Evolutionary conservation across 2,888 invertebrate species (phyloP).

Genomic region (Microdon myrmicae): DNA sequence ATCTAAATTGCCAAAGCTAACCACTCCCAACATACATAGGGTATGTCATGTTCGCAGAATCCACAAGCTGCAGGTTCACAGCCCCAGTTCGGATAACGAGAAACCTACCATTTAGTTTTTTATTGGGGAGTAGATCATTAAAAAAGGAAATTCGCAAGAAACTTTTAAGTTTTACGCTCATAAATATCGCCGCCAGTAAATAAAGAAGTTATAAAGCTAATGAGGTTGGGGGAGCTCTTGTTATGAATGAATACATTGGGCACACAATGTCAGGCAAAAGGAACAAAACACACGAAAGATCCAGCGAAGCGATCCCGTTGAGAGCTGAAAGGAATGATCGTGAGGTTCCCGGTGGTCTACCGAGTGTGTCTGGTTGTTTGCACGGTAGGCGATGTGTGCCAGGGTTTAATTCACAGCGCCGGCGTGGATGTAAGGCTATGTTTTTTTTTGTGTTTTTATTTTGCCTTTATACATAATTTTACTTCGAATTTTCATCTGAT

Average conservation of each 20-base stretch:
- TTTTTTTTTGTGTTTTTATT: conserved; percentile 7
- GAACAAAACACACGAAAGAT: background rate
- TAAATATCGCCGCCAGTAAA: conserved; percentile 46
- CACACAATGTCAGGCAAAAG: conserved; percentile 44
- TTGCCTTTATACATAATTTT: conserved; percentile 4
- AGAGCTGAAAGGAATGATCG: conserved; percentile 42
- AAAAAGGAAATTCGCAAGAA: conserved; percentile 41
- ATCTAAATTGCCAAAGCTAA: too few species aligned
- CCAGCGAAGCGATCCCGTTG: conserved; percentile 31
- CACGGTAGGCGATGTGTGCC: conserved; percentile 8
- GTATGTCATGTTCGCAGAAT: too few species aligned
- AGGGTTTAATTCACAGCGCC: conserved; percentile 8
- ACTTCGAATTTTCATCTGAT: conserved; percentile 17
- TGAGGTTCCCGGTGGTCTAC: conserved; percentile 49
- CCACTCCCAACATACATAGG: too few species aligned
- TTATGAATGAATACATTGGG: conserved; percentile 52
- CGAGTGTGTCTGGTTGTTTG: conserved; percentile 36
- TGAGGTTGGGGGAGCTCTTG: conserved; percentile 40
- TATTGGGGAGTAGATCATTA: conserved; percentile 35
- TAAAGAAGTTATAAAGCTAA: conserved; percentile 49
- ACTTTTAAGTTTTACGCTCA: conserved; percentile 42
- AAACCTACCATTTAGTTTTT: too few species aligned
- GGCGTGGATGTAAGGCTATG: conserved; percentile 18
- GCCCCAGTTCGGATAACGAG: too few species aligned
- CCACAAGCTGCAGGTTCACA: too few species aligned